Conservation (phyloP, 2,797 vertebrate species). For the Tragopan temminckii region DNA sequence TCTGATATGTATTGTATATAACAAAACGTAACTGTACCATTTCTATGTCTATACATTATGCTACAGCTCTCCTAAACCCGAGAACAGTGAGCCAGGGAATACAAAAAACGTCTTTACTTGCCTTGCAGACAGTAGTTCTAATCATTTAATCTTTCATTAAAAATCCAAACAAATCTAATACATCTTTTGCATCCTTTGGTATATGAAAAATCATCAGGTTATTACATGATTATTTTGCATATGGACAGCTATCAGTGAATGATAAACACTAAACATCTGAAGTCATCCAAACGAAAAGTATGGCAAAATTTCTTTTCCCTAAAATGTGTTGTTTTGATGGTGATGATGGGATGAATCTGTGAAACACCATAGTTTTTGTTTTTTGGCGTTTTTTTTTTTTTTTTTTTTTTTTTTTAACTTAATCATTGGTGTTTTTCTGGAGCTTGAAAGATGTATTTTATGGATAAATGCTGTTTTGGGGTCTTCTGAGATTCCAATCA, state of each 20-base stretch:
- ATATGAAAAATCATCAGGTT: background rate
- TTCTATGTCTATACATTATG: background rate
- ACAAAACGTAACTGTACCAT: background rate
- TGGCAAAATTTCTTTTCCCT: background rate
- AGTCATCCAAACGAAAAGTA: background rate
- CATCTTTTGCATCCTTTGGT: background rate
- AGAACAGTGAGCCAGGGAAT: background rate
- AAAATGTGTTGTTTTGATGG: background rate
- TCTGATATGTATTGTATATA: background rate
- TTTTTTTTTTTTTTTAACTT: background rate
- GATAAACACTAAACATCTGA: background rate
- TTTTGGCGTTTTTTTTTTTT: fast-evolving
- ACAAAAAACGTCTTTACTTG: background rate
- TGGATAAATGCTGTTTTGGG: background rate
- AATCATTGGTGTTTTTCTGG: background rate
- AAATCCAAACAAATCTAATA: background rate
- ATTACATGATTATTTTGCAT: background rate
- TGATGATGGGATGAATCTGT: background rate
- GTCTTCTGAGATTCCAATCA: fast-evolving
- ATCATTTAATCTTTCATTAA: background rate
- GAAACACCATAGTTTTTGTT: background rate
- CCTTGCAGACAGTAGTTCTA: background rate
- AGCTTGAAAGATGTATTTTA: background rate
- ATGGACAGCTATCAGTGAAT: background rate
- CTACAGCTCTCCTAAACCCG: background rate